A percentile compares a stretch with the other conserved stretches of the same genome.
phyloP scores from a whole-genome alignment of 2,888 invertebrate species.

The Petrolisthes manimaculis region DNA sequence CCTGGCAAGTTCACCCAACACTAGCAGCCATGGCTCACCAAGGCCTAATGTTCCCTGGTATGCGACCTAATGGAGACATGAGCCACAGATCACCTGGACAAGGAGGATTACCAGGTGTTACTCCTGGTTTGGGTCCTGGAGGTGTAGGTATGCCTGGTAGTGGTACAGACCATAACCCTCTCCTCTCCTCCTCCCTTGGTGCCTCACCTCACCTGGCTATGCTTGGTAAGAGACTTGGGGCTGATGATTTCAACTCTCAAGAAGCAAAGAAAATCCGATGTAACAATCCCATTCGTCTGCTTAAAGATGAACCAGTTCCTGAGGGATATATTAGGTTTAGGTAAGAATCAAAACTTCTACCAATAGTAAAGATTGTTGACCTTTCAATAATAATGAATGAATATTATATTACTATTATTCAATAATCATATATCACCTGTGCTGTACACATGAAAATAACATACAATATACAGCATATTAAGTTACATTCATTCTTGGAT shows the following conservation, averaged over 20 bases:
- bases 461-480: too few species aligned
- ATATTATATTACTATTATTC: too few species aligned
- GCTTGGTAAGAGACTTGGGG: slow-evolving; percentile 64
- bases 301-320: slow-evolving; percentile 91
- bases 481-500: too few species aligned
- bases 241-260: slow-evolving; percentile 71
- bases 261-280: slow-evolving; percentile 77
- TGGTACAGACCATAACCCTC: slow-evolving; percentile 55
- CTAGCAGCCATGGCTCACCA: slow-evolving; percentile 64
- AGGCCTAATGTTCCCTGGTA: slow-evolving; percentile 70
- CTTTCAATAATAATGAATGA: too few species aligned
- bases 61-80: slow-evolving; percentile 65
- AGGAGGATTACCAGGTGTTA: slow-evolving; percentile 38
- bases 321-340: slow-evolving; percentile 89
- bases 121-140: slow-evolving; percentile 28
- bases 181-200: slow-evolving; percentile 54
- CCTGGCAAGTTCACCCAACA: slow-evolving; percentile 67
- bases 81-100: slow-evolving; percentile 57
- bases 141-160: slow-evolving; percentile 40
- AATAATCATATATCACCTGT: too few species aligned
- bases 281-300: slow-evolving; percentile 78
- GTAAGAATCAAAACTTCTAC: slow-evolving; percentile 66
- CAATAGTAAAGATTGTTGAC: too few species aligned
- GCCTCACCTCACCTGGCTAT: slow-evolving; percentile 65
- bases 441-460: too few species aligned